These are phyloP conservation scores for Pholis gunnellus DNA, from an alignment of 2,113 vertebrate species.

Conservation along the genomic window DNA sequence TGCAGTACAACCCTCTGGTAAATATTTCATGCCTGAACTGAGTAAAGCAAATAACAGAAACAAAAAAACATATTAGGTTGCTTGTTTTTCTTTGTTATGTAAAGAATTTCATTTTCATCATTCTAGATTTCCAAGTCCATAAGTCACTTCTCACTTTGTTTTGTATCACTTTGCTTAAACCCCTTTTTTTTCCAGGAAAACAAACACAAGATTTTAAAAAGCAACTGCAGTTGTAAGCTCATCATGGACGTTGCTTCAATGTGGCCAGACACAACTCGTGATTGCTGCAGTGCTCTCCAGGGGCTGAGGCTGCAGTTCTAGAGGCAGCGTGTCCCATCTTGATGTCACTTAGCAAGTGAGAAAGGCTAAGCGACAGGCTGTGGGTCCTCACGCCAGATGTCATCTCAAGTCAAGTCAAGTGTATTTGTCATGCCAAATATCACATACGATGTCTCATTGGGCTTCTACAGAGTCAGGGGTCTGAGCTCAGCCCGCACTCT, in stretches of 20 bases:
- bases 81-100: slow-evolving; percentile 12
- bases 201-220: background rate
- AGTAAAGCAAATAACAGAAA: background rate
- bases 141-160: background rate
- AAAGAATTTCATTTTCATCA: background rate
- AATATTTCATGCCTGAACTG: slow-evolving; percentile 45
- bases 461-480: slow-evolving; percentile 15
- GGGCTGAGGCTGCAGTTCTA: slow-evolving; percentile 35
- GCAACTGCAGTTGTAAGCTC: background rate
- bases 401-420: slow-evolving; percentile 54
- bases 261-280: background rate
- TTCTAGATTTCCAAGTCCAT: background rate
- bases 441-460: slow-evolving; percentile 29
- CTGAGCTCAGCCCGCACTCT: background rate
- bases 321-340: slow-evolving; percentile 23
- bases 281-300: slow-evolving; percentile 7
- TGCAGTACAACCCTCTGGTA: background rate
- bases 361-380: slow-evolving; percentile 57
- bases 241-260: slow-evolving; percentile 11
- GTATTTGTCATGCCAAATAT: slow-evolving; percentile 36
- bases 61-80: slow-evolving; percentile 1
- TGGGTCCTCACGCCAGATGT: slow-evolving; percentile 44
- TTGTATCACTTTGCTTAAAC: background rate
- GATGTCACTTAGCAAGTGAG: slow-evolving; percentile 58
- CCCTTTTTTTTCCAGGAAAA: background rate